Evolutionary conservation across 2,797 vertebrate species (phyloP).

Genomic region (Mus minutoides): DNA sequence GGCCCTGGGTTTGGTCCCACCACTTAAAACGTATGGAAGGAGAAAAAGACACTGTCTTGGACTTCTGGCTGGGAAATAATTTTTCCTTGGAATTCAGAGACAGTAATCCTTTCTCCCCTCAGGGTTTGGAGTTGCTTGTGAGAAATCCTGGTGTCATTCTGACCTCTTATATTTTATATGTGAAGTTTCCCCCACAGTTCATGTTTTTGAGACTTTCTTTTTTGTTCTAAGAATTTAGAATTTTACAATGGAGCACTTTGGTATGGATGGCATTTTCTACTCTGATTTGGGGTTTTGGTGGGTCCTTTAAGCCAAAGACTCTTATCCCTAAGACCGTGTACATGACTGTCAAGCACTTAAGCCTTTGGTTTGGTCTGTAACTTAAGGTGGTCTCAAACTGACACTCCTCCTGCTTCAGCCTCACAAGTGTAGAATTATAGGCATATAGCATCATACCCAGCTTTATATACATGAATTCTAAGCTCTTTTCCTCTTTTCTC

Average conservation of each 20-base stretch:
- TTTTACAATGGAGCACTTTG: neutral
- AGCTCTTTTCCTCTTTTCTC: too few relatives aligned
- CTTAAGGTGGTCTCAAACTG: too few relatives aligned
- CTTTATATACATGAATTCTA: too few relatives aligned
- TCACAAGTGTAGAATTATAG: too few relatives aligned
- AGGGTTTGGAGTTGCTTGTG: neutral
- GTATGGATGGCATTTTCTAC: neutral
- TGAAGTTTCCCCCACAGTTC: neutral
- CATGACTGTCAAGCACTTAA: neutral
- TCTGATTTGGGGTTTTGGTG: neutral
- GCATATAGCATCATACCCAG: too few relatives aligned
- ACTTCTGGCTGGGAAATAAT: neutral
- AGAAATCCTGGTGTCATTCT: constrained; percentile 22
- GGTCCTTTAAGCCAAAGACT: neutral
- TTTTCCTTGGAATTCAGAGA: constrained; percentile 18
- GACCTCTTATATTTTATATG: neutral
- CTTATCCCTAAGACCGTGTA: neutral
- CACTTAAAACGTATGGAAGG: neutral
- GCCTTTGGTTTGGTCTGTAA: too few relatives aligned
- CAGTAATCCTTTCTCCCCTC: neutral
- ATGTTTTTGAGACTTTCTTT: neutral
- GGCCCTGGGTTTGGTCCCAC: neutral
- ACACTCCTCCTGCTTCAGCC: too few relatives aligned
- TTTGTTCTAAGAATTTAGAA: constrained; percentile 46
- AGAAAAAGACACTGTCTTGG: neutral